Percentiles rank a stretch among this genome's conserved stretches.
phyloP scores from a whole-genome alignment of 2,888 invertebrate species.

The Erebia aethiops region DNA sequence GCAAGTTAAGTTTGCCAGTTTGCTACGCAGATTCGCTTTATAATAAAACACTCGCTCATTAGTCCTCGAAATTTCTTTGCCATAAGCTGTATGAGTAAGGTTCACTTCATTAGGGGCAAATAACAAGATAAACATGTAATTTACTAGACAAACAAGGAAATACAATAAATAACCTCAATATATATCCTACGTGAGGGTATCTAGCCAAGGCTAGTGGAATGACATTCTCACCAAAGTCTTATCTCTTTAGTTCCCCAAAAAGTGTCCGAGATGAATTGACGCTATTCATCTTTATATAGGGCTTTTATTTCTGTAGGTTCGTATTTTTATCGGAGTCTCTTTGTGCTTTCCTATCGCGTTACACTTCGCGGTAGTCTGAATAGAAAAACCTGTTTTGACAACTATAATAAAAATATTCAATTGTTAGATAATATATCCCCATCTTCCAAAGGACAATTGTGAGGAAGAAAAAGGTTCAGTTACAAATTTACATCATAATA shows the following conservation, averaged over 20 bases:
- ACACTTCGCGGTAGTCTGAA: conserved; percentile 16
- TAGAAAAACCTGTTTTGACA: conserved; percentile 20
- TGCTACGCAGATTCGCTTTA: too few relatives aligned
- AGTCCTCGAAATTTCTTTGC: too few relatives aligned
- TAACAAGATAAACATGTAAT: conserved; percentile 1
- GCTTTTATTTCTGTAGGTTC: conserved; percentile 28
- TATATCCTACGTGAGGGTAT: conserved; percentile 5
- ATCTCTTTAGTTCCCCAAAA: conserved; percentile 15
- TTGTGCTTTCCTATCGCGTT: conserved; percentile 32
- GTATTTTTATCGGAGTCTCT: conserved; percentile 31
- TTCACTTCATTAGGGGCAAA: neutral
- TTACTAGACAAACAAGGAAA: conserved; percentile 2
- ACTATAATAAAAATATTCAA: conserved; percentile 26
- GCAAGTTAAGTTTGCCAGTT: too few relatives aligned
- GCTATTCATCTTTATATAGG: conserved; percentile 32
- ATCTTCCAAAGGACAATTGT: conserved; percentile 27
- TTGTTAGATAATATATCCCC: conserved; percentile 12
- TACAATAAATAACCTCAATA: conserved; percentile 11
- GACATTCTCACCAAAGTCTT: conserved; percentile 8
- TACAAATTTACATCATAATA: neutral
- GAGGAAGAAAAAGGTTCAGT: neutral
- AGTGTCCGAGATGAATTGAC: conserved; percentile 32
- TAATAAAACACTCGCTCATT: too few relatives aligned
- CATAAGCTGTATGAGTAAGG: neutral
- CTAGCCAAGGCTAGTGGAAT: neutral